phyloP scores from a whole-genome alignment of 1,140 invertebrate species.

The Lamellibrachia luymesi region DNA sequence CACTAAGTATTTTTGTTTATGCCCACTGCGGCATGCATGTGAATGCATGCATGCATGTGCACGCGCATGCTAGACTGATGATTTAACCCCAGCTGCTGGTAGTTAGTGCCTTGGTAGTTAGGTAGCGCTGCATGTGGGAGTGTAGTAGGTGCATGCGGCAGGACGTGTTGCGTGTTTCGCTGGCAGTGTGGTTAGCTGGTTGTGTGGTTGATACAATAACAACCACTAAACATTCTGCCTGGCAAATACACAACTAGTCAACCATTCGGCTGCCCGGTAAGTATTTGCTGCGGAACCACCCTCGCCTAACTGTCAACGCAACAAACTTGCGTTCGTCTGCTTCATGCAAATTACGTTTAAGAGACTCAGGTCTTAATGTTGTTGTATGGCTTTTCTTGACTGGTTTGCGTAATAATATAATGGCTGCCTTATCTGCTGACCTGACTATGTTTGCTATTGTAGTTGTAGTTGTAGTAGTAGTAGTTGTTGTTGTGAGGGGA shows the following conservation, averaged over 20 bases:
- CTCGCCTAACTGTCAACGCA: not conserved
- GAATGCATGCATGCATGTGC: not conserved
- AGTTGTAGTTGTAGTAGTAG: not conserved
- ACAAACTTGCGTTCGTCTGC: not conserved
- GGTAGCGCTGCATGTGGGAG: not conserved
- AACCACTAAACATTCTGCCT: constrained; percentile 93
- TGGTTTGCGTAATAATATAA: not conserved
- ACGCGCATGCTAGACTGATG: not conserved
- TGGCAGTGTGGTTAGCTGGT: constrained; percentile 99
- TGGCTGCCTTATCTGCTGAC: not conserved
- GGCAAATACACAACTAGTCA: constrained; percentile 52
- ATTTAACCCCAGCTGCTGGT: not conserved
- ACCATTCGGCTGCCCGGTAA: not conserved
- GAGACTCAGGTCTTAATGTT: not conserved
- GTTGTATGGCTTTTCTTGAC: not conserved
- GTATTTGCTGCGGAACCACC: not conserved
- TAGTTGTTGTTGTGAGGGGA: not conserved
- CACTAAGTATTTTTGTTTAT: too few species aligned
- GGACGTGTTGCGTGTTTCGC: constrained; percentile 40
- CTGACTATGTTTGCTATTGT: not conserved
- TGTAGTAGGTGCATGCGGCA: not conserved
- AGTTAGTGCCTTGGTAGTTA: not conserved
- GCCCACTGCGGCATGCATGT: not conserved
- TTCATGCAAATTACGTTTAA: not conserved
- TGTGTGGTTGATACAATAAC: constrained; percentile 72